phyloP scores from a whole-genome alignment of 2,888 invertebrate genomes.

The Plagiodera versicolora region DNA sequence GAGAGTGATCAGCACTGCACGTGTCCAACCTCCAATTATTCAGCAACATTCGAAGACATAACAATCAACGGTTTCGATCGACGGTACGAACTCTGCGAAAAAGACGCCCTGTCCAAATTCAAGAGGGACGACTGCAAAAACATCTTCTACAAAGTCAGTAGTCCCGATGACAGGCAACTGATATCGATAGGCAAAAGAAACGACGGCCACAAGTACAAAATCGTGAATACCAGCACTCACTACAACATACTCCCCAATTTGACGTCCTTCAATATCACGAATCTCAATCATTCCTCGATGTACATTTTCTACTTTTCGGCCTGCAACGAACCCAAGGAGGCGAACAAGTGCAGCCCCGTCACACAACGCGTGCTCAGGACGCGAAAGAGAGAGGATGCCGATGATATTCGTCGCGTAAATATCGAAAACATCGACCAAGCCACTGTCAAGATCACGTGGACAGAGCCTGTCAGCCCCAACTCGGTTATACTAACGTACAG shows the following conservation, averaged over 20 bases:
- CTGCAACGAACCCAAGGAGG: slow-evolving; percentile 63
- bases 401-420: slow-evolving; percentile 48
- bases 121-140: slow-evolving; percentile 32
- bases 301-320: slow-evolving; percentile 65
- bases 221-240: neutral
- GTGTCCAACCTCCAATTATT: neutral
- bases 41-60: slow-evolving; percentile 2
- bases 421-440: slow-evolving; percentile 27
- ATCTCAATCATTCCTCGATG: slow-evolving; percentile 61
- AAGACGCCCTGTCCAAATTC: slow-evolving; percentile 30
- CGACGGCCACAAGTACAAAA: neutral
- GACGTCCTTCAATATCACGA: slow-evolving; percentile 39
- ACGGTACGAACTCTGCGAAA: slow-evolving; percentile 27
- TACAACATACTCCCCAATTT: slow-evolving; percentile 24
- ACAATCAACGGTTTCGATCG: slow-evolving; percentile 8
- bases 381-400: slow-evolving; percentile 49
- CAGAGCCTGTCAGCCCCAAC: slow-evolving; percentile 65
- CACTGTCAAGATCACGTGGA: slow-evolving; percentile 57
- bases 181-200: neutral
- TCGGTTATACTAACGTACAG: slow-evolving; percentile 66
- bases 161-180: slow-evolving; percentile 1
- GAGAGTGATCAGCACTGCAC: neutral
- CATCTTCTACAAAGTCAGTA: slow-evolving; percentile 19
- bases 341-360: slow-evolving; percentile 56
- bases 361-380: slow-evolving; percentile 58